Evolutionary conservation across 2,888 invertebrate species (phyloP), one percentile per base, ranked within the genome.

Genomic region (Apamea epomidion): DNA sequence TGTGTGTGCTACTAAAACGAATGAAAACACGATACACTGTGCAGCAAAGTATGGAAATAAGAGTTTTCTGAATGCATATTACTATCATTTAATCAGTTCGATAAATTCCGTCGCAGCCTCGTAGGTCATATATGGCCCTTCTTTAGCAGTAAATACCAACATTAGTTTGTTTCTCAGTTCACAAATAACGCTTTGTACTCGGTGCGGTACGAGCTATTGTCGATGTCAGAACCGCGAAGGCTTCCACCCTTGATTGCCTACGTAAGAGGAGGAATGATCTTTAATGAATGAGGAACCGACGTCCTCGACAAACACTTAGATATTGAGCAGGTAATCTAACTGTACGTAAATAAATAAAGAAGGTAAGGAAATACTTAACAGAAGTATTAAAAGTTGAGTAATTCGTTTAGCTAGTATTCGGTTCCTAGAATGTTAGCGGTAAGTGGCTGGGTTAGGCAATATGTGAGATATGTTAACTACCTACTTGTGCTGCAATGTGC

Each of bases 311-410:
- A 48, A 54, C 16, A 69, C 25, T 62, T 7, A 21, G 25, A 25
- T 10, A 1, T n/a, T 10, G 14, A 68, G 29, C 29, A 68, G n/a
- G 37, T 58, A 76, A 51, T 2, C 32, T 74, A 18, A 64, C 51
- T 72, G 37, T 45, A 58, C 32, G 29, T 64, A 60, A 65, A 65
- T 60, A 75, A 45, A 68, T 58, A 32, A 68, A 68, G 60, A 77
- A 76, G 77, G 54, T 78, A 60, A 78, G 85, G 82, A 86, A 86
- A 78, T 70, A 68, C 64, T 78, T 42, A 42, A 18, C 51, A 42
- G n/a, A 25, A 76, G 74, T 29, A 62, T 81, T 80, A 45, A 62
- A 62, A 58, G 68, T 85, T 85, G 48, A 85, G 88, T 88, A 78
- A 88, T 85, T 62, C 32, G 77, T 78, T 70, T 60, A 78, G 74